Percentiles rank a stretch among this genome's conserved stretches.
These are phyloP conservation scores for Collichthys lucidus DNA, from an alignment of 2,113 vertebrate genomes.

Conservation along the genomic window DNA sequence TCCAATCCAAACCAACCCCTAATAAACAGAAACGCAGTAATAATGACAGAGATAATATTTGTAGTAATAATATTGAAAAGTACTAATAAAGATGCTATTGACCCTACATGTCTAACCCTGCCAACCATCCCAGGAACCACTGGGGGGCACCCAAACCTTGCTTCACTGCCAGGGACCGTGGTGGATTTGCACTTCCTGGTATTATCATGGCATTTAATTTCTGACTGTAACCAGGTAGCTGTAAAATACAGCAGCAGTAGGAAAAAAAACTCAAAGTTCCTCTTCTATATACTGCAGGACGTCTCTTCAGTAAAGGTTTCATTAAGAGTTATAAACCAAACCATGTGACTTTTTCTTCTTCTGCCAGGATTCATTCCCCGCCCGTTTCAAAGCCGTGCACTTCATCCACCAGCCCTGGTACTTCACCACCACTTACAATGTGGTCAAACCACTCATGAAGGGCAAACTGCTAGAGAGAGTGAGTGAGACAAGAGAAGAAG, in stretches of 20 bases:
- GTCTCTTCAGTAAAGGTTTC: neutral
- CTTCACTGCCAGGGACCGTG: too few species aligned
- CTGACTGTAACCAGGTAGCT: neutral
- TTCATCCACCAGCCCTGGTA: constrained; percentile 99
- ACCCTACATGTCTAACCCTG: too few species aligned
- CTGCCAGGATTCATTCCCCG: constrained; percentile 94
- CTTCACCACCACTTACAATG: constrained; percentile 97
- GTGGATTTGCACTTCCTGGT: too few species aligned
- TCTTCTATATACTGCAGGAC: neutral
- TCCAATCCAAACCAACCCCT: too few species aligned
- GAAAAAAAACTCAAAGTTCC: neutral
- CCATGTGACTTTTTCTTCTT: neutral
- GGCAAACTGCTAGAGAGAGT: constrained; percentile 96
- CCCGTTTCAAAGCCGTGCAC: constrained; percentile 96
- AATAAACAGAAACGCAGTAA: too few species aligned
- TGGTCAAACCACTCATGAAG: constrained; percentile 97
- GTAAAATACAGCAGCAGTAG: neutral
- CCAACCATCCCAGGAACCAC: too few species aligned
- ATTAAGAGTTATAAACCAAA: neutral
- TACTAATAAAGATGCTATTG: too few species aligned
- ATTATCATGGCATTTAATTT: neutral
- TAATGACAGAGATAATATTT: too few species aligned
- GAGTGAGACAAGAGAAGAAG: constrained; percentile 63
- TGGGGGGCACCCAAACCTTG: too few species aligned
- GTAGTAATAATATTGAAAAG: too few species aligned